Conservation (phyloP, 2,888 invertebrate genomes). For the Drosophila cyrtoloma region DNA sequence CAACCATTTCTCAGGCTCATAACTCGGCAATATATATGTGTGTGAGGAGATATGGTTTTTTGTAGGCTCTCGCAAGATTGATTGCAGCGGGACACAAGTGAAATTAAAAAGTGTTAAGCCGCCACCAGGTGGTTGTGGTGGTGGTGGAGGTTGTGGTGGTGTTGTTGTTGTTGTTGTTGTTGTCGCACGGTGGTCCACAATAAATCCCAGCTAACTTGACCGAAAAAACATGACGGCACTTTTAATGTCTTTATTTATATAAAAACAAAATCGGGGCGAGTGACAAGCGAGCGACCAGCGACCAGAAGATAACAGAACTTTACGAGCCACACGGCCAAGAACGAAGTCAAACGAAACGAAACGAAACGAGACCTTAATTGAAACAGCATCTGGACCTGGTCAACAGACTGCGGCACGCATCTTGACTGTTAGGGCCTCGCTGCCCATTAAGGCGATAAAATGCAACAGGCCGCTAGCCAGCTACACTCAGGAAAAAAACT, state of each 20-base stretch:
- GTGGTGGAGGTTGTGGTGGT: background rate
- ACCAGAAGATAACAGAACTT: conserved; percentile 63
- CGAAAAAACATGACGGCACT: conserved; percentile 71
- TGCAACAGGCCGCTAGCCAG: conserved; percentile 55
- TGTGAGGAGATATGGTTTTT: conserved; percentile 27
- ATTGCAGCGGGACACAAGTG: conserved; percentile 71
- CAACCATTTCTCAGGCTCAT: conserved; percentile 71
- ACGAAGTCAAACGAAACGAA: conserved; percentile 10
- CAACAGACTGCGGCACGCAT: conserved; percentile 16
- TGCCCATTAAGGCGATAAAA: conserved; percentile 80
- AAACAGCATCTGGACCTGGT: conserved; percentile 53
- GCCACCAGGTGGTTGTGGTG: conserved; percentile 37
- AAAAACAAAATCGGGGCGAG: conserved; percentile 74
- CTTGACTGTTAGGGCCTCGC: conserved; percentile 23
- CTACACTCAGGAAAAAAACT: background rate
- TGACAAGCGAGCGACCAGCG: conserved; percentile 62
- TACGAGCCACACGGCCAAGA: conserved; percentile 32
- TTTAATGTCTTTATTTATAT: conserved; percentile 80
- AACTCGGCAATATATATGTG: conserved; percentile 52
- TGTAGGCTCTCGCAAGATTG: conserved; percentile 55
- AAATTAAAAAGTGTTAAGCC: conserved; percentile 78
- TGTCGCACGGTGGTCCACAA: conserved; percentile 71
- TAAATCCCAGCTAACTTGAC: conserved; percentile 67
- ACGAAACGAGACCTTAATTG: conserved; percentile 53
- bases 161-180: background rate